A percentile compares a stretch with the other conserved stretches of the same genome.
These are phyloP conservation scores for Tyrannus savana DNA, from an alignment of 2,113 vertebrate species.

Conservation along the genomic window DNA sequence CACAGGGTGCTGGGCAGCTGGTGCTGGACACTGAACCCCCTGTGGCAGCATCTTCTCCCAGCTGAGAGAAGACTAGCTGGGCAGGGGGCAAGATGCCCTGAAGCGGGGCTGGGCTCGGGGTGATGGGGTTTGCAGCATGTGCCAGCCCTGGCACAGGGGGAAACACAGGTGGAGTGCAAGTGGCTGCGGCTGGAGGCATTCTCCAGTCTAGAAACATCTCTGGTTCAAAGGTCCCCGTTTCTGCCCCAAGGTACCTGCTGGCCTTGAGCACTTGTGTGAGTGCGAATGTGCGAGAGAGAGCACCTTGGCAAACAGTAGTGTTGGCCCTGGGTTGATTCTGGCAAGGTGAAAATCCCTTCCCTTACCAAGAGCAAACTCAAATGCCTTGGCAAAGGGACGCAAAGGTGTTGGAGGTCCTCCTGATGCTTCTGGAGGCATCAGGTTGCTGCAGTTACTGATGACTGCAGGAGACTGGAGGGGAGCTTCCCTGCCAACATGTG, in stretches of 20 bases:
- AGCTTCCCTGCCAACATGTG: accelerated
- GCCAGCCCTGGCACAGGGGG: accelerated
- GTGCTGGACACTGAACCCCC: not conserved
- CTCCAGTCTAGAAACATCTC: not conserved
- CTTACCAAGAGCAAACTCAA: not conserved
- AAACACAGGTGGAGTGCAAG: not conserved
- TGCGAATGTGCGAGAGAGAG: accelerated
- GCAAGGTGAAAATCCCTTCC: not conserved
- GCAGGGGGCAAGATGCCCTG: accelerated
- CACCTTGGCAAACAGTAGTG: not conserved
- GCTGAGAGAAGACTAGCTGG: not conserved
- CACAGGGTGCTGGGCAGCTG: not conserved
- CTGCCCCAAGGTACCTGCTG: accelerated
- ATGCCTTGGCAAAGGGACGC: not conserved
- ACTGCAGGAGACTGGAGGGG: not conserved
- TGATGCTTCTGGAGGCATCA: not conserved
- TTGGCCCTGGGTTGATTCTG: accelerated
- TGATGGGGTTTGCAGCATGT: accelerated
- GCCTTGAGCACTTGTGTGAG: not conserved
- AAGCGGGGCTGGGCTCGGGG: accelerated
- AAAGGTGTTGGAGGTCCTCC: not conserved
- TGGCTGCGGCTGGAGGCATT: not conserved
- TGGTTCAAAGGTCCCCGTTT: not conserved
- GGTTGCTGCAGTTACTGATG: not conserved
- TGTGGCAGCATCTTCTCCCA: accelerated